These are phyloP conservation scores for Cosmia pyralina DNA, from an alignment of 2,888 invertebrate genomes.

Conservation along the genomic window DNA sequence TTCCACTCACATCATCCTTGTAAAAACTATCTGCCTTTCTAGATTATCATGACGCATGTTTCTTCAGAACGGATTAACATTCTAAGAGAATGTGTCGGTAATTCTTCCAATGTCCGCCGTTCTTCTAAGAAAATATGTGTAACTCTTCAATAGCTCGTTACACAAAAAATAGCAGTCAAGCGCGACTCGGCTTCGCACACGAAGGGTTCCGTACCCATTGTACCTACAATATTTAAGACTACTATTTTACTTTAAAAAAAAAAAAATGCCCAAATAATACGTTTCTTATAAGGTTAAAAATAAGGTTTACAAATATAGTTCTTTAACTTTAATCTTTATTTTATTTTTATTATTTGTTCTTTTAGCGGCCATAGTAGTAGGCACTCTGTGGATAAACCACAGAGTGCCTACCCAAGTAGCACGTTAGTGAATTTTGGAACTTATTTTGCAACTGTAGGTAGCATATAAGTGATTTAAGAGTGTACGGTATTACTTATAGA, in stretches of 20 bases:
- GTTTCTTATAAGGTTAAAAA: neutral
- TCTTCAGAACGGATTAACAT: slow-evolving; percentile 10
- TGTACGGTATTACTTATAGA: too few species aligned
- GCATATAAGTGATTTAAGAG: too few species aligned
- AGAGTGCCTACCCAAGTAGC: too few species aligned
- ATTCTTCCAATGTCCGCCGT: neutral
- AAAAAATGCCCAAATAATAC: neutral
- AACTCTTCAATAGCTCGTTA: slow-evolving; percentile 14
- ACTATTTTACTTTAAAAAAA: neutral
- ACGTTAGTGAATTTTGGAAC: too few species aligned
- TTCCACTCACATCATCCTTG: neutral
- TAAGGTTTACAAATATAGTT: too few species aligned
- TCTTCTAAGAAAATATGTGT: slow-evolving; percentile 4
- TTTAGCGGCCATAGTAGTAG: neutral
- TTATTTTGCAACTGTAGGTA: too few species aligned
- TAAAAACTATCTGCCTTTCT: neutral
- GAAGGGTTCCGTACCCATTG: neutral
- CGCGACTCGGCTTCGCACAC: neutral
- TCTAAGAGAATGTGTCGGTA: slow-evolving; percentile 10
- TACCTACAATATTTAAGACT: neutral
- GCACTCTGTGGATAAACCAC: too few species aligned
- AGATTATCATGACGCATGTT: slow-evolving; percentile 2
- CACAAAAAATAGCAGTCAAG: slow-evolving; percentile 12
- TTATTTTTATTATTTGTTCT: neutral
- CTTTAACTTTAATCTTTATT: neutral